phyloP scores from a whole-genome alignment of 1,140 invertebrate species.

The Orius laevigatus region DNA sequence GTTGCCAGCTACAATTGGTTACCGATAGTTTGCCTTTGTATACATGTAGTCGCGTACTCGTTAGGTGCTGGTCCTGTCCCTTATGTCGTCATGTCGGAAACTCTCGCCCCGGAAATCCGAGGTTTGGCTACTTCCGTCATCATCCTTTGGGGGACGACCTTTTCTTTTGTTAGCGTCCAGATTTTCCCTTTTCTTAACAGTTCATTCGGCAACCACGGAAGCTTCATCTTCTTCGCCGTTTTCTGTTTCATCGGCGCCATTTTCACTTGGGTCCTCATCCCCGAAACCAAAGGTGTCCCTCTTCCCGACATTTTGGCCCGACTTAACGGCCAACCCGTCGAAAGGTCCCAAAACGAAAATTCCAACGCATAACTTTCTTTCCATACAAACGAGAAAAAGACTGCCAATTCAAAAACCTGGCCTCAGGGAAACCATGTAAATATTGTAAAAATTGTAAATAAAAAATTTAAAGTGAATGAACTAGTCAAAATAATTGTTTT shows the following conservation, averaged over 20 bases:
- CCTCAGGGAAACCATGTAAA: too few species aligned
- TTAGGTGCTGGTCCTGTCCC: constrained; percentile 34
- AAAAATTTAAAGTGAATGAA: too few species aligned
- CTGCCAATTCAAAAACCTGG: too few species aligned
- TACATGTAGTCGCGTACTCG: constrained; percentile 36
- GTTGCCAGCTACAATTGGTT: constrained; percentile 29
- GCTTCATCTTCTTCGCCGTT: constrained; percentile 69
- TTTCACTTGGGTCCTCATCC: constrained; percentile 38
- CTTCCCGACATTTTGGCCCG: constrained; percentile 21
- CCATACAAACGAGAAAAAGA: too few species aligned
- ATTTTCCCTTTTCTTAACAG: constrained; percentile 9
- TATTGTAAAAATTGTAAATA: too few species aligned
- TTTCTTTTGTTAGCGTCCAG: constrained; percentile 10
- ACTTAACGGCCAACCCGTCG: constrained; percentile 14
- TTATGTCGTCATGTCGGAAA: constrained; percentile 41
- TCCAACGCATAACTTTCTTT: too few species aligned
- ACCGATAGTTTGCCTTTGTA: constrained; percentile 32
- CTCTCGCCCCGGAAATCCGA: constrained; percentile 34
- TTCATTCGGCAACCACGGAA: constrained; percentile 43
- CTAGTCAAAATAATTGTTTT: too few species aligned
- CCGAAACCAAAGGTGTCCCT: constrained; percentile 36
- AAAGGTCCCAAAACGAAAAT: too few species aligned
- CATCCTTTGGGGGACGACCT: constrained; percentile 20
- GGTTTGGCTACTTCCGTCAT: constrained; percentile 32
- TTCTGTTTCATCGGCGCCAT: constrained; percentile 52